Percentiles rank a stretch among this genome's conserved stretches.
Evolutionary conservation across 2,797 vertebrate species (phyloP).

Genomic region (Merluccius polli): DNA sequence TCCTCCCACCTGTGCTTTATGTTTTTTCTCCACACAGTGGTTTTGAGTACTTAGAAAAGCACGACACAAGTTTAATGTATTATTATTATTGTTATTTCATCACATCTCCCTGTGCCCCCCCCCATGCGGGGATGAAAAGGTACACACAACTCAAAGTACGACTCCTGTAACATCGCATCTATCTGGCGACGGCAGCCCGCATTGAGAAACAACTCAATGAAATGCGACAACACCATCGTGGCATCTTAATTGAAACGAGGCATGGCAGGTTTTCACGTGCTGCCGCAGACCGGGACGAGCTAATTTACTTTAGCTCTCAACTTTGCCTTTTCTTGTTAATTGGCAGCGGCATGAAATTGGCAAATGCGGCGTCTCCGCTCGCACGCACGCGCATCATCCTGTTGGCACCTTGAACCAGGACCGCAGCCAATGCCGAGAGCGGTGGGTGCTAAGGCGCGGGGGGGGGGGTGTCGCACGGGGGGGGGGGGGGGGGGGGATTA

Average conservation of each 20-base stretch:
- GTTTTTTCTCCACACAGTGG: too few species aligned
- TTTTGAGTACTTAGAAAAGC: too few species aligned
- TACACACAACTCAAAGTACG: too few species aligned
- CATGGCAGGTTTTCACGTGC: neutral
- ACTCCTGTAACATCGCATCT: too few species aligned
- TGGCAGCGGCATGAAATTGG: constrained; percentile 41
- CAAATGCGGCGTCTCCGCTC: constrained; percentile 33
- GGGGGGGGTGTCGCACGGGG: neutral
- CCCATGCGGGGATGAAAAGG: too few species aligned
- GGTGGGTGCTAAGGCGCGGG: too few species aligned
- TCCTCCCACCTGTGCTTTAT: neutral
- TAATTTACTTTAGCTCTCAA: constrained; percentile 30
- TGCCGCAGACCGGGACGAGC: constrained; percentile 3
- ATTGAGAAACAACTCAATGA: neutral
- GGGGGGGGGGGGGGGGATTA: neutral
- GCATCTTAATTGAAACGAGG: constrained; percentile 29
- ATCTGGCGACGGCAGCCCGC: too few species aligned
- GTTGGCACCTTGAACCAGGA: constrained; percentile 43
- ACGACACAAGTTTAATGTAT: too few species aligned
- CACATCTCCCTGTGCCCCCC: too few species aligned
- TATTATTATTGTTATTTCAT: too few species aligned
- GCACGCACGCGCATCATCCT: constrained; percentile 26
- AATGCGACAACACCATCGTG: constrained; percentile 13
- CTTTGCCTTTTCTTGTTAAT: constrained; percentile 51
- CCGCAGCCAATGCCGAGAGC: constrained; percentile 29